Percentiles rank a stretch among this genome's conserved stretches.
Conservation (phyloP, 2,888 invertebrate species). For the Phania funesta region DNA sequence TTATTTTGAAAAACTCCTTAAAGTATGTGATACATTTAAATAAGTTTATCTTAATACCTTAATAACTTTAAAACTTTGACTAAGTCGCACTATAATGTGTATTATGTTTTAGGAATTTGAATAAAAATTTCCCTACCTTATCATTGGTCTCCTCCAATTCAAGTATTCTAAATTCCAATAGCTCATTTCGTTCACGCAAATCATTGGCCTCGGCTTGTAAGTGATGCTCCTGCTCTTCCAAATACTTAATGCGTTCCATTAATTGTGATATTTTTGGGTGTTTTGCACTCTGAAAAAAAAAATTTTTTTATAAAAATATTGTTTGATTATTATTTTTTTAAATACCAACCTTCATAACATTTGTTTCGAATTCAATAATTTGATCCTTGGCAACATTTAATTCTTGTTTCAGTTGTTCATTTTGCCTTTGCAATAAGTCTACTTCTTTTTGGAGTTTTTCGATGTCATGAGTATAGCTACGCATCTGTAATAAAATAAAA, state of each 20-base stretch:
- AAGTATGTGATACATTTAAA: too few species aligned
- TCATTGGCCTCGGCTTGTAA: conserved; percentile 86
- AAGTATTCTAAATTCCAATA: conserved; percentile 88
- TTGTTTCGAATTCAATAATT: conserved; percentile 81
- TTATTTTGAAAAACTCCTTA: too few species aligned
- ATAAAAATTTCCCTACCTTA: conserved; percentile 75
- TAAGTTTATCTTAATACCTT: too few species aligned
- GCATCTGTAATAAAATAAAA: conserved; percentile 68
- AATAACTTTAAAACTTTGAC: not conserved
- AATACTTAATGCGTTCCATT: conserved; percentile 79
- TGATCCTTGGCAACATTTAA: conserved; percentile 81
- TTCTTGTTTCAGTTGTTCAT: conserved; percentile 80
- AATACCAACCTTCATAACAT: conserved; percentile 79
- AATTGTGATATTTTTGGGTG: conserved; percentile 76
- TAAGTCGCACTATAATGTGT: not conserved
- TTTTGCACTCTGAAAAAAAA: conserved; percentile 73
- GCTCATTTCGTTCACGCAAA: conserved; percentile 89
- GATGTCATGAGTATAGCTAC: conserved; percentile 76
- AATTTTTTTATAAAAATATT: not conserved
- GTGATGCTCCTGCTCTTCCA: conserved; percentile 82
- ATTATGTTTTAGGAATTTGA: conserved; percentile 41
- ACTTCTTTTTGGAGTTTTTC: conserved; percentile 79
- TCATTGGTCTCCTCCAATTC: conserved; percentile 87
- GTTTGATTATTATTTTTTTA: not conserved
- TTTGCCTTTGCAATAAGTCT: conserved; percentile 79